Conservation (phyloP, 2,888 invertebrate genomes). For the Nebria brevicollis region DNA sequence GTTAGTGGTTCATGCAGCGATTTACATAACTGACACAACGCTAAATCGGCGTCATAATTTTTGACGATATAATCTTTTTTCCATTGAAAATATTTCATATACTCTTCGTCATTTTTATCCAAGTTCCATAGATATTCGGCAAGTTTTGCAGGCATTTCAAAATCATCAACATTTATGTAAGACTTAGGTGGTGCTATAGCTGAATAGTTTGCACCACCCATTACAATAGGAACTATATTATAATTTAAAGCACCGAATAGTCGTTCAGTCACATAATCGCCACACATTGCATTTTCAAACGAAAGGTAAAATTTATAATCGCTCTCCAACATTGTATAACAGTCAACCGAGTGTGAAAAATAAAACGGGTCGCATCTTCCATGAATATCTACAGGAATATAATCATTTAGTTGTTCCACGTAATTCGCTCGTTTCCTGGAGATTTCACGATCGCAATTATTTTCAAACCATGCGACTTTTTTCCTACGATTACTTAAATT, state of each 20-base stretch:
- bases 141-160: slow-evolving; percentile 40
- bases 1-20: slow-evolving; percentile 50
- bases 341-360: slow-evolving; percentile 56
- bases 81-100: slow-evolving; percentile 50
- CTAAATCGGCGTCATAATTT: neutral
- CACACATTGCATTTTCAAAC: slow-evolving; percentile 50
- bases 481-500: slow-evolving; percentile 60
- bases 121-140: slow-evolving; percentile 48
- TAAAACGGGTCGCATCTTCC: slow-evolving; percentile 68
- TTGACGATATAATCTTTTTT: slow-evolving; percentile 45
- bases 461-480: slow-evolving; percentile 68
- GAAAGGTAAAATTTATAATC: slow-evolving; percentile 51
- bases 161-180: slow-evolving; percentile 48
- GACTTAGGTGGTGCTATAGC: slow-evolving; percentile 49
- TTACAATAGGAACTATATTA: slow-evolving; percentile 49
- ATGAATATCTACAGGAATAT: slow-evolving; percentile 70
- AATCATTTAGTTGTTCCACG: slow-evolving; percentile 64
- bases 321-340: slow-evolving; percentile 64
- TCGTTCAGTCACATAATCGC: slow-evolving; percentile 51
- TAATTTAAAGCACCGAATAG: slow-evolving; percentile 46
- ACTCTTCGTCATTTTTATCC: slow-evolving; percentile 40
- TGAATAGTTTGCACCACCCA: slow-evolving; percentile 48
- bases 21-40: slow-evolving; percentile 42
- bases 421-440: slow-evolving; percentile 62
- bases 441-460: slow-evolving; percentile 8